Evolutionary conservation across 92 coral and sea anemone species (phyloP).

Genomic region (Scolanthus callimorphus): DNA sequence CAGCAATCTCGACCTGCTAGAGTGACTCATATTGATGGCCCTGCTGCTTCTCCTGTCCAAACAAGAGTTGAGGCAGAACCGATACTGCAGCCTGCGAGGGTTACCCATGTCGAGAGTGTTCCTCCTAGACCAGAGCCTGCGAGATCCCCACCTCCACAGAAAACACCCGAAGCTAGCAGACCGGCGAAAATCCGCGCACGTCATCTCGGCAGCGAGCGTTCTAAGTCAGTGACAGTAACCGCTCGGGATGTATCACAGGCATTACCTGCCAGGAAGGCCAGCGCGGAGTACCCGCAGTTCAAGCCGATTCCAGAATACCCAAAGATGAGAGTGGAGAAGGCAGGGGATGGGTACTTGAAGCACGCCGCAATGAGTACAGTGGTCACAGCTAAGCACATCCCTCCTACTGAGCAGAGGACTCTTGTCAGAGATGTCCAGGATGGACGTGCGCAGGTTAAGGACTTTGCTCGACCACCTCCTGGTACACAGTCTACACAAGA

Average conservation of each 20-base stretch:
- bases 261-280: constrained; percentile 31
- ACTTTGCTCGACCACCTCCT: too few relatives aligned
- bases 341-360: constrained; percentile 16
- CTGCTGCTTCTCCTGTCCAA: too few relatives aligned
- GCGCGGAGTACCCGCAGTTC: constrained; percentile 30
- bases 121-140: too few relatives aligned
- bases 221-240: constrained; percentile 47
- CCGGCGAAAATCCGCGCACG: constrained; percentile 14
- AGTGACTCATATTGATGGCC: neutral
- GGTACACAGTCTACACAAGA: too few relatives aligned
- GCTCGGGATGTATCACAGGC: constrained; percentile 52
- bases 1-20: neutral
- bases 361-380: constrained; percentile 23
- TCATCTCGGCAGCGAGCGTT: constrained; percentile 24
- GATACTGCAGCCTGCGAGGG: neutral
- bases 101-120: constrained; percentile 5
- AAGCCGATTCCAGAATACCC: constrained; percentile 29
- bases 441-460: neutral
- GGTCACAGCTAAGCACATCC: constrained; percentile 9
- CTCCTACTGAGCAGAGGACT: neutral
- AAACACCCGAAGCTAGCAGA: neutral
- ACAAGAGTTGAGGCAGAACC: neutral
- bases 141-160: constrained; percentile 11
- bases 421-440: neutral
- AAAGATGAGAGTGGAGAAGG: constrained; percentile 21